Conservation (phyloP, 1,140 invertebrate genomes). For the Caenorhabditis tropicalis region DNA sequence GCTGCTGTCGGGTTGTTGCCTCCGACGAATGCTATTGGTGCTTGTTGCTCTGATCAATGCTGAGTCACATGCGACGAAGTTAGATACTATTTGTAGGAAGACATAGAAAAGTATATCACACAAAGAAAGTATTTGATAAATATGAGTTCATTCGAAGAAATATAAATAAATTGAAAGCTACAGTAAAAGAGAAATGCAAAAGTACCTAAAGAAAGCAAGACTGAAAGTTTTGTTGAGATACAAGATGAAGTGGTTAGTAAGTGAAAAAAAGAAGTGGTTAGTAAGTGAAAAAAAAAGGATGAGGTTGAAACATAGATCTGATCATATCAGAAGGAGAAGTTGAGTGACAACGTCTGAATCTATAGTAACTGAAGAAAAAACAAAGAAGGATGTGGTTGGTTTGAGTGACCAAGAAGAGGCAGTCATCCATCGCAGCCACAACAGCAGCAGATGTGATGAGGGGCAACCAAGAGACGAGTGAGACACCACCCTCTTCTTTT, state of each 20-base stretch:
- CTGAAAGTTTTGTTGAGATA: too few relatives aligned
- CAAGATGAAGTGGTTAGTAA: too few relatives aligned
- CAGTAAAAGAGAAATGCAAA: too few relatives aligned
- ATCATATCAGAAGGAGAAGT: not conserved
- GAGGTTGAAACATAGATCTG: too few relatives aligned
- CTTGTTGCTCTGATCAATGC: conserved; percentile 37
- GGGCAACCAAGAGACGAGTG: not conserved
- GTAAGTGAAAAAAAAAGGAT: too few relatives aligned
- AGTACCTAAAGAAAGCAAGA: too few relatives aligned
- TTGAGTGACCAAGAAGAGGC: conserved; percentile 4
- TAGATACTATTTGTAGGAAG: not conserved
- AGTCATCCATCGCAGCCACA: conserved; percentile 12
- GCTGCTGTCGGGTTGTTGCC: conserved; percentile 33
- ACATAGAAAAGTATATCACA: not conserved
- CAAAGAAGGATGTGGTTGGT: not conserved
- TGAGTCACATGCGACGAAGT: conserved; percentile 32
- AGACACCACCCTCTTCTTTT: conserved; percentile 24
- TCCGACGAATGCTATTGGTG: conserved; percentile 40
- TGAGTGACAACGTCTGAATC: not conserved
- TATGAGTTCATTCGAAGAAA: too few relatives aligned
- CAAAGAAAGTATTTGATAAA: not conserved
- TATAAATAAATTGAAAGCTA: too few relatives aligned
- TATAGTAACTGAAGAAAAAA: too few relatives aligned
- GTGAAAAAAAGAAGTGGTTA: too few relatives aligned
- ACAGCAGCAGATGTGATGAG: conserved; percentile 35